Base-by-base conservation (phyloP, 2,888 invertebrate genomes). In the Pyralis farinalis region DNA sequence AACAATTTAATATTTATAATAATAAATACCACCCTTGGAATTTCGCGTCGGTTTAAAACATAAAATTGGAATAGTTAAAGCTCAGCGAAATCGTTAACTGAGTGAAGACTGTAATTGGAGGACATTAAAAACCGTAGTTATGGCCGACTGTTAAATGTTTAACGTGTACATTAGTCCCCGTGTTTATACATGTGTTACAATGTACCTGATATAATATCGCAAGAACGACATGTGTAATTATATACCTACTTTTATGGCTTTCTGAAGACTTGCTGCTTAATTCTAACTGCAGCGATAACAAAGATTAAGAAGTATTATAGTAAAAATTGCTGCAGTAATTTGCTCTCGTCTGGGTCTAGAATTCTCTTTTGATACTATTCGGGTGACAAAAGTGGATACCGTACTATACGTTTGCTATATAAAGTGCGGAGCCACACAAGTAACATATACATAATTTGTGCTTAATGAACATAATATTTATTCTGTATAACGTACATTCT, bases 61-160 rank as follows among this genome's bases (percentile, higher is more conserved):
- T 87, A 86, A 87, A 87, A 85, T 82, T 77, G 83, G 76, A 78
- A 86, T 85, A 85, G 87, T 85, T 81, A 84, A 82, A 76, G 76
- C 77, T 74, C 79, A 74, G 72, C 70, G 71, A 69, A 85, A 87
- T 87, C 87, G 87, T 88, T 86, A 88, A 87, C 68, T 61, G 74
- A 68, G 64, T 72, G 76, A 71, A 81, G 71, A 71, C 86, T 87
- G 77, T 87, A 87, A 88, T 88, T 87, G 87, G 84, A 74, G 76
- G 82, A 76, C 86, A 80, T 87, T 87, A 87, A 88, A 83, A 78
- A 77, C 68, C 59, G 75, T 71, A 74, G 82, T 87, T 85, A 84
- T 79, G 80, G 71, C 78, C 68, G 80, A 77, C 77, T 77, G 79
- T 86, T 85, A 83, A 87, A 84, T 75, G 65, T 76, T 82, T 81